phyloP scores from a whole-genome alignment of 1,140 invertebrate species.

The Drosophila elegans region DNA sequence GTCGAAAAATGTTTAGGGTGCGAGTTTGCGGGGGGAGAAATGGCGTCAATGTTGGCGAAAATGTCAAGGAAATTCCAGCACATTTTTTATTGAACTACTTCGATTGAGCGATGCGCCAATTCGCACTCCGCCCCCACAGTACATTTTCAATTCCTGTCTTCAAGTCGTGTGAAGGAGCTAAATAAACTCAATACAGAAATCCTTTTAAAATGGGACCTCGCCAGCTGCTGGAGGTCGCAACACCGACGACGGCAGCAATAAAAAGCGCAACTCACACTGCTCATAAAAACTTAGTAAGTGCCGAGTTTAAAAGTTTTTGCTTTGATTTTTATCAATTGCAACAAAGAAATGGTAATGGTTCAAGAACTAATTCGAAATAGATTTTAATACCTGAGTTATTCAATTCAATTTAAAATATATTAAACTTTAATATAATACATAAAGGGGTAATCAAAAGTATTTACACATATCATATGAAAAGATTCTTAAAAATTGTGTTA shows the following conservation, averaged over 20 bases:
- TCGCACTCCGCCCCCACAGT: neutral
- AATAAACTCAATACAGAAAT: constrained; percentile 71
- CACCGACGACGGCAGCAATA: constrained; percentile 63
- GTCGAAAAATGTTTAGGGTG: constrained; percentile 23
- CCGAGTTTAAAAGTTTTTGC: too few relatives aligned
- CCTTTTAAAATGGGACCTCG: constrained; percentile 27
- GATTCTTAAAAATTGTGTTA: too few relatives aligned
- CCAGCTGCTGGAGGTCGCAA: constrained; percentile 28
- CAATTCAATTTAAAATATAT: too few relatives aligned
- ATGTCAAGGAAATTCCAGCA: constrained; percentile 65
- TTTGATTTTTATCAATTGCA: too few relatives aligned
- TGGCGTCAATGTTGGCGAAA: constrained; percentile 53
- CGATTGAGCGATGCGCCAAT: constrained; percentile 59
- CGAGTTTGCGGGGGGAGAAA: neutral
- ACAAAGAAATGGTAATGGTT: too few relatives aligned
- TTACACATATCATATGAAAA: too few relatives aligned
- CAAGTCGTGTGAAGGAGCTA: constrained; percentile 41
- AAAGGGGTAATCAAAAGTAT: too few relatives aligned
- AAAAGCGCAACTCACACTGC: constrained; percentile 45
- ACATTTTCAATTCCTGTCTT: neutral
- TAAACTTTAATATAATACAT: too few relatives aligned
- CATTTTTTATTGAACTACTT: constrained; percentile 74
- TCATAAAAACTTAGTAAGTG: too few relatives aligned
- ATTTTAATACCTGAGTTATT: too few relatives aligned
- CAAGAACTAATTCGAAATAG: too few relatives aligned